Base-by-base conservation (phyloP, 2,888 invertebrate species). In the Thelaira solivaga region DNA sequence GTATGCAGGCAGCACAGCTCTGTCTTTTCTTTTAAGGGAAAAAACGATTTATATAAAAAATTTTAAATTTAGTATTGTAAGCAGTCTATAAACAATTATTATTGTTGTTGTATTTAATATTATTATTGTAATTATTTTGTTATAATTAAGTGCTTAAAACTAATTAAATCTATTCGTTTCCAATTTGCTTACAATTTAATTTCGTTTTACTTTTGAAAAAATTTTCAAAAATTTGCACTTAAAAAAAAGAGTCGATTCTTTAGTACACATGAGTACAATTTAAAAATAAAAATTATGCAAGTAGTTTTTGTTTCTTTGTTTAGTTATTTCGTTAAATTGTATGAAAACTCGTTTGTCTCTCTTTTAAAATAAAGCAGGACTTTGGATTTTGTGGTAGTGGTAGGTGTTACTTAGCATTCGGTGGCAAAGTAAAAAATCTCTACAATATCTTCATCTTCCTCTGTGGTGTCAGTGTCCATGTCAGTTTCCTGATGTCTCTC, bases 361-460 rank as follows among this genome's bases (percentile, higher is more conserved):
- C 53, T 20, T 53, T 53, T 31, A 3, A 8, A 31, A 31, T 7
- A 31, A n/a, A n/a, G n/a, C n/a, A n/a, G 2, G 10, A 16, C 49
- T 29, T 29, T 11, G 4, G 1, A 31, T 20, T 18, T 31, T 18
- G 4, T 36, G 20, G 4, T 31, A n/a, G 18, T 29, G 18, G 8
- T 2, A 7, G 16, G 16, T 39, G 18, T 26, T 31, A n/a, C 22
- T 80, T 78, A 87, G 80, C 87, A 86, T 73, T 86, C 84, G 76
- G 86, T 86, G 79, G 87, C 86, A 76, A 85, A 84, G 80, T 86
- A 86, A 69, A 87, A 86, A 47, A 86, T 83, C 76, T 86, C 87
- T 71, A 86, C 85, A 72, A 80, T 79, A 76, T 80, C 77, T 10
- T 80, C 69, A 0, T 71, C 71, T 7, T 76, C 64, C 7, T 59